These are phyloP conservation scores for Daboia siamensis DNA, from an alignment of 2,113 vertebrate genomes.

Conservation along the genomic window DNA sequence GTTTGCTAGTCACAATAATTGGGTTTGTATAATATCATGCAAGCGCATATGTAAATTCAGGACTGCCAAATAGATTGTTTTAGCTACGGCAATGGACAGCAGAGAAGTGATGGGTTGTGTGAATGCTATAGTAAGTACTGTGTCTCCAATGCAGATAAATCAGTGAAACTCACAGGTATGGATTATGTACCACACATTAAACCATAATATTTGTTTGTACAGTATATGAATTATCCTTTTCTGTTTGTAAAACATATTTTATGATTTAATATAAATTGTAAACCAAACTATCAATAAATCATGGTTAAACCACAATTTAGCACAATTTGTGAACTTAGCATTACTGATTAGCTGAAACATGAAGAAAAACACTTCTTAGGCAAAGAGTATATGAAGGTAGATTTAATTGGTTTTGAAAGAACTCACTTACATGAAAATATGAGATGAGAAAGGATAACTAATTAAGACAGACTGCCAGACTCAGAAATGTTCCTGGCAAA, in stretches of 20 bases:
- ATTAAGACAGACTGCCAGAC: neutral
- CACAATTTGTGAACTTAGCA: neutral
- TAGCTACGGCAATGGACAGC: neutral
- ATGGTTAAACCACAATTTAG: neutral
- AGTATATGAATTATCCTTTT: neutral
- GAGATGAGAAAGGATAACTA: neutral
- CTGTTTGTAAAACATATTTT: neutral
- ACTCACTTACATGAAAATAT: neutral
- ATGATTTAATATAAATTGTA: neutral
- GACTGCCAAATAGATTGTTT: neutral
- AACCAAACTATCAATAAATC: neutral
- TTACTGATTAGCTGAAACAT: neutral
- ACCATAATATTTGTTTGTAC: neutral
- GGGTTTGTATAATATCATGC: neutral
- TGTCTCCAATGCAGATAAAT: neutral
- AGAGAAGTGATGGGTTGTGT: neutral
- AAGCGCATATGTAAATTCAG: neutral
- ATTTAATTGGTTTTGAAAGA: neutral
- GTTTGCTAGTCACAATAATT: neutral
- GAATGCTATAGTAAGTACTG: neutral
- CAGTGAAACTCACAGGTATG: neutral
- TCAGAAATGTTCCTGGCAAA: constrained; percentile 1
- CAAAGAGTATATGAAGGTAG: neutral
- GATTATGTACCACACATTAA: neutral
- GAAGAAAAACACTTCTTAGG: neutral